Evolutionary conservation across 2,888 invertebrate species (phyloP).

Genomic region (Drosophila merina): DNA sequence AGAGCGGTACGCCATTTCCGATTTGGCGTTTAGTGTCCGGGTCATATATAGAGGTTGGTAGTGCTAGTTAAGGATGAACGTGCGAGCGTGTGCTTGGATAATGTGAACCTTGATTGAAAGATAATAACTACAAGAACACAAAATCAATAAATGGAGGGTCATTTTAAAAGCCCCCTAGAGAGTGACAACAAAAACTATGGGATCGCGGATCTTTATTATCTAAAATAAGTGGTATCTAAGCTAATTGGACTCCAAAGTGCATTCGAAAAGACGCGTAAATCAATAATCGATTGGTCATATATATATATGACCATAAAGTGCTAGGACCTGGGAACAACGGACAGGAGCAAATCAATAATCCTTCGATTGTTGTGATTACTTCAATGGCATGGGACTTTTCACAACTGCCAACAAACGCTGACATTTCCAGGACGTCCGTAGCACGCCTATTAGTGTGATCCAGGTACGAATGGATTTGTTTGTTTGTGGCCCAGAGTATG

Average conservation of each 20-base stretch:
- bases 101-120: conserved; percentile 36
- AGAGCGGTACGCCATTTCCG: conserved; percentile 24
- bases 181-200: background rate
- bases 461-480: conserved; percentile 41
- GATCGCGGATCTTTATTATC: conserved; percentile 3
- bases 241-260: background rate
- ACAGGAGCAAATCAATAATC: conserved; percentile 70
- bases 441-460: conserved; percentile 25
- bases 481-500: conserved; percentile 16
- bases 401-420: conserved; percentile 65
- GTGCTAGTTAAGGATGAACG: conserved; percentile 37
- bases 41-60: conserved; percentile 17
- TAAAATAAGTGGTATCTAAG: conserved; percentile 3
- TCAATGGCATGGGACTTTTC: conserved; percentile 73
- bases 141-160: conserved; percentile 42
- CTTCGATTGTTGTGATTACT: conserved; percentile 69
- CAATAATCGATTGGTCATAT: conserved; percentile 70
- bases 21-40: conserved; percentile 32
- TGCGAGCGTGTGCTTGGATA: conserved; percentile 47
- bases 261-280: conserved; percentile 44
- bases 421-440: conserved; percentile 38
- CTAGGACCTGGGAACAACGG: conserved; percentile 32
- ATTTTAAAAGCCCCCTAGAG: background rate
- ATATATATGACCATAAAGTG: conserved; percentile 3
- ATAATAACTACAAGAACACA: conserved; percentile 26